These are phyloP conservation scores for Amphiprion ocellaris DNA, from an alignment of 2,113 vertebrate species.

Conservation along the genomic window DNA sequence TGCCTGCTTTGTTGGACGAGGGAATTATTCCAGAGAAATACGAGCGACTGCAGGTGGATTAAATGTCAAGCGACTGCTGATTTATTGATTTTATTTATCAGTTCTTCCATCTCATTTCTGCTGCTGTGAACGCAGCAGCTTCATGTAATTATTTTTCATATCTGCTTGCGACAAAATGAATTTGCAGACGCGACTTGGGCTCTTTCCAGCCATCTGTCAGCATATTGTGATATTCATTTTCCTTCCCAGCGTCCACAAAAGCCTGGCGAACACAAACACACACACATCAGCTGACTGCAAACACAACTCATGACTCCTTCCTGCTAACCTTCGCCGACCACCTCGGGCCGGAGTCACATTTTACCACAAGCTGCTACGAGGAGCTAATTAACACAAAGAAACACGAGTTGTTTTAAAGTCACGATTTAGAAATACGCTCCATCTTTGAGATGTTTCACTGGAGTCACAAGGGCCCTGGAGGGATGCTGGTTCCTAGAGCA, in stretches of 20 bases:
- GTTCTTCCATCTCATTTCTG: too few relatives aligned
- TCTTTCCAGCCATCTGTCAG: slow-evolving; percentile 63
- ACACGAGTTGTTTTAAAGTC: background rate
- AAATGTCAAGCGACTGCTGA: too few relatives aligned
- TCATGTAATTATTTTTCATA: too few relatives aligned
- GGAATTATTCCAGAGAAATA: too few relatives aligned
- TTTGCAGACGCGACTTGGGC: slow-evolving; percentile 2
- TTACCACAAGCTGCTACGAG: background rate
- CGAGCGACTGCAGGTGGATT: too few relatives aligned
- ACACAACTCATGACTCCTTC: slow-evolving; percentile 56
- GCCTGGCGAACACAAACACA: background rate
- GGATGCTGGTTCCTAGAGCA: too few relatives aligned
- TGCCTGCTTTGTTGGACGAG: too few relatives aligned
- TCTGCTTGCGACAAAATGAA: background rate
- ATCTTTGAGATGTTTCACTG: background rate
- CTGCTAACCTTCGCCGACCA: too few relatives aligned
- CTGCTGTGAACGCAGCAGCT: too few relatives aligned
- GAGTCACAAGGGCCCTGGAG: background rate
- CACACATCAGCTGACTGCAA: slow-evolving; percentile 31
- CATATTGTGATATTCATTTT: slow-evolving; percentile 59
- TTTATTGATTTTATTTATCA: too few relatives aligned
- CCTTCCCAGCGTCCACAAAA: slow-evolving; percentile 41
- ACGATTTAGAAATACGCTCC: background rate
- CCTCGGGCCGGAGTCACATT: background rate
- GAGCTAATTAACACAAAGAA: background rate